Conservation (phyloP, 2,797 vertebrate species). For the Leptatherina wallacei region DNA sequence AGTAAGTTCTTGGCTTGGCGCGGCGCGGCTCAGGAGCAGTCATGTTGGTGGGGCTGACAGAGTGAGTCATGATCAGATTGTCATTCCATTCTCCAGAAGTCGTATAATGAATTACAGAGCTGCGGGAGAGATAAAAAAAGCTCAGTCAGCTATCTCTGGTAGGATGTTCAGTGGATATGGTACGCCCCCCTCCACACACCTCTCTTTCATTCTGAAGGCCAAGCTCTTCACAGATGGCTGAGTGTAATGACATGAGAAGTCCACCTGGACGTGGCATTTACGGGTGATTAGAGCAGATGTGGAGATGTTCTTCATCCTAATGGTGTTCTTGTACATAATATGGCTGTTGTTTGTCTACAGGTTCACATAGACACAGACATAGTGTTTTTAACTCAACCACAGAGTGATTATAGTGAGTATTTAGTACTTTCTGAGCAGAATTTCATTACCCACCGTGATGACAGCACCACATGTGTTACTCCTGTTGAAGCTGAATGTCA, state of each 20-base stretch:
- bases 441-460: conserved; percentile 12
- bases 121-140: background rate
- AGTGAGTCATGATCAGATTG: background rate
- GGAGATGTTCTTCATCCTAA: background rate
- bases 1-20: too few species aligned
- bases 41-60: background rate
- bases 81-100: accelerated
- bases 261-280: background rate
- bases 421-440: too few species aligned
- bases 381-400: too few species aligned
- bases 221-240: background rate
- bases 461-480: conserved; percentile 2
- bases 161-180: too few species aligned
- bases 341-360: background rate
- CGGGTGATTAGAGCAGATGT: conserved; percentile 1
- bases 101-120: accelerated
- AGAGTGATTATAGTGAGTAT: background rate
- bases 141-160: too few species aligned
- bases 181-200: background rate
- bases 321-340: conserved; percentile 2
- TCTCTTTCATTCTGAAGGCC: conserved; percentile 7
- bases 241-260: conserved; percentile 25
- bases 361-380: background rate
- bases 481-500: conserved; percentile 21
- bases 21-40: background rate